Evolutionary conservation across 2,888 invertebrate species (phyloP).

Genomic region (Synanthedon formicaeformis): DNA sequence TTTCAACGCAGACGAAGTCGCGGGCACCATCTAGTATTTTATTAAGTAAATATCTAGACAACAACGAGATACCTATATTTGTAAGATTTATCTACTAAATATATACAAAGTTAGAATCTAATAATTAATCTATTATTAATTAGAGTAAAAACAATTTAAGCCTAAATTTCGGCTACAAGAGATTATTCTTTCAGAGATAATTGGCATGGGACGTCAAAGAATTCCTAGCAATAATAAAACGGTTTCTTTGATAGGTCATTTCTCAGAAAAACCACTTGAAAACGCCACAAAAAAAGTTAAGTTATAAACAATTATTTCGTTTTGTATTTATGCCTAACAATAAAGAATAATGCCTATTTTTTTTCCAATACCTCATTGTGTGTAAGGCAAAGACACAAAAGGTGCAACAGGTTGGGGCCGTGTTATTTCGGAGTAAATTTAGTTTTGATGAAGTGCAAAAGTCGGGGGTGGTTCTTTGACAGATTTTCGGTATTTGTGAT

Average conservation of each 20-base stretch:
- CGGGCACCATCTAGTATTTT: no score
- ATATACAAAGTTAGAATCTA: no score
- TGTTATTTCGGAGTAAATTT: slow-evolving; percentile 57
- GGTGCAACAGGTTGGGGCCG: slow-evolving; percentile 13
- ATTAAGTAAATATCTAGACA: no score
- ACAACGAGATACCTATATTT: no score
- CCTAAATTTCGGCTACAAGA: no score
- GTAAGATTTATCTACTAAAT: no score
- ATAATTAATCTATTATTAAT: no score
- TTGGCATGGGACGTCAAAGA: no score
- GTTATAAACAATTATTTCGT: slow-evolving; percentile 59
- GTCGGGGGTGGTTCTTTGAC: slow-evolving; percentile 49
- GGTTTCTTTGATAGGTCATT: background rate
- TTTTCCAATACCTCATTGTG: background rate
- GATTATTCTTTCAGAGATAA: no score
- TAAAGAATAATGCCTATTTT: slow-evolving; percentile 1
- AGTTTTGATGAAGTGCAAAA: slow-evolving; percentile 69
- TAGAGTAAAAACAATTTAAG: no score
- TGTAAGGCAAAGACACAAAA: background rate
- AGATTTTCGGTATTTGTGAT: slow-evolving; percentile 46
- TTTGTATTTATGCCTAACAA: slow-evolving; percentile 36
- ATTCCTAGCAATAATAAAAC: no score
- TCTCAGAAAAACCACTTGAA: slow-evolving; percentile 37
- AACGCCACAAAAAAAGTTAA: slow-evolving; percentile 26
- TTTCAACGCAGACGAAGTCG: no score